phyloP scores from a whole-genome alignment of 2,113 vertebrate genomes.

The Erythrocebus patas region DNA sequence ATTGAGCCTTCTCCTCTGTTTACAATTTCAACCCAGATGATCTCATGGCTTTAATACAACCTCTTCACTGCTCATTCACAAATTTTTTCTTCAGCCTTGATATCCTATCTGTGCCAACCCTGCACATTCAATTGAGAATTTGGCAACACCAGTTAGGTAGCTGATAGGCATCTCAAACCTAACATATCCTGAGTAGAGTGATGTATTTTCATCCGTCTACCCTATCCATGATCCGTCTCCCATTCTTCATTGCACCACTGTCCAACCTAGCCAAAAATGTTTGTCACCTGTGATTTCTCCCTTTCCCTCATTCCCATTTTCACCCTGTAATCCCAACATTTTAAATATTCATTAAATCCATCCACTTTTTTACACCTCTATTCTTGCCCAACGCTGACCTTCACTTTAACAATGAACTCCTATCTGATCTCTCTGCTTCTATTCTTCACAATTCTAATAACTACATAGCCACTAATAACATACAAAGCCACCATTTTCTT shows the following conservation, averaged over 20 bases:
- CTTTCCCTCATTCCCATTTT: background rate
- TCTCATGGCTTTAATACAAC: background rate
- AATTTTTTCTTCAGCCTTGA: background rate
- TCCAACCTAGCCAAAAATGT: background rate
- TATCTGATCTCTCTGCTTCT: background rate
- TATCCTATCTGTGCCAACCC: background rate
- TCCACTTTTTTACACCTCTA: background rate
- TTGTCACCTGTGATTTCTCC: background rate
- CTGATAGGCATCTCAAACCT: background rate
- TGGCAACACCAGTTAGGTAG: background rate
- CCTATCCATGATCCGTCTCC: background rate
- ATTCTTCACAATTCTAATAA: background rate
- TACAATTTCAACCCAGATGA: background rate
- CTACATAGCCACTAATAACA: background rate
- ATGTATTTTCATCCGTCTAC: background rate
- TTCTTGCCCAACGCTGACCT: background rate
- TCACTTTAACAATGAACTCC: background rate
- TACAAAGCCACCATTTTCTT: background rate
- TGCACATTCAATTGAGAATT: background rate
- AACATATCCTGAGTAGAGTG: background rate
- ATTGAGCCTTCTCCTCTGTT: background rate
- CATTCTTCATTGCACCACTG: background rate
- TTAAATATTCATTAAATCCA: background rate
- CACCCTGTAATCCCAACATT: background rate
- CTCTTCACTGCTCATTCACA: background rate